Base-by-base conservation (phyloP, 2,113 vertebrate genomes). In the Neotoma lepida region DNA sequence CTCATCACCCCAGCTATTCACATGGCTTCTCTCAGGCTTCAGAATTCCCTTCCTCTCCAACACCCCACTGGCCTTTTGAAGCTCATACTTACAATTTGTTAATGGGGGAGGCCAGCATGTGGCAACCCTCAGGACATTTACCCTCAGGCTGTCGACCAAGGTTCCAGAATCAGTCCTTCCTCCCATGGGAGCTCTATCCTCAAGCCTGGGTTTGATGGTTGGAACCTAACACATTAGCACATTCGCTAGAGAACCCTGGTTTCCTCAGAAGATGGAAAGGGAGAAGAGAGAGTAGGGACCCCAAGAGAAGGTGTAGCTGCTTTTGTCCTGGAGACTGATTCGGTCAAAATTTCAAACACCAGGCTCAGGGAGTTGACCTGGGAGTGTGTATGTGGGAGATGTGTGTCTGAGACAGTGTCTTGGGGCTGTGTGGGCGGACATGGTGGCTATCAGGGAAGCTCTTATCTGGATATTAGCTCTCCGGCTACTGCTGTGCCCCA, bases 41-140 rank as follows among this genome's bases (percentile, higher is more conserved):
- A 51, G 66, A 58, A 88, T 13, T 58, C 85, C 0, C 56, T 1
- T 94, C 81, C 80, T 12, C 86, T 51, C 68, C 96, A 91, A 35
- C 86, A 56, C 85, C 5, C 9, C 95, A 88, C 88, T 88, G 87
- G 88, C 96, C 92, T 93, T 97, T 96, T 94, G 96, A 97, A 97
- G 96, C 80, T 94, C 44, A 6, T 86, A 22, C 77, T 96, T 97
- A 93, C 22, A 39, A 30, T 93, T 96, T 97, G 93, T 96, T 97
- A 96, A 97, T 28, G 28, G 70, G 86, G 76, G 64, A 93, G 74
- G 22, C n/a, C 68, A 92, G 89, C 76, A 14, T 2, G 5, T 33
- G 13, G 18, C 24, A 39, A 39, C 44, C 87, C 70, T 87, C 12
- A 18, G 63, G 61, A 56, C 41, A 18, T 46, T 24, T 49, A 63